Percentiles rank a stretch among this genome's conserved stretches.
These are phyloP conservation scores for Trachymyrmex cornetzi DNA, from an alignment of 1,140 invertebrate species.

Conservation along the genomic window DNA sequence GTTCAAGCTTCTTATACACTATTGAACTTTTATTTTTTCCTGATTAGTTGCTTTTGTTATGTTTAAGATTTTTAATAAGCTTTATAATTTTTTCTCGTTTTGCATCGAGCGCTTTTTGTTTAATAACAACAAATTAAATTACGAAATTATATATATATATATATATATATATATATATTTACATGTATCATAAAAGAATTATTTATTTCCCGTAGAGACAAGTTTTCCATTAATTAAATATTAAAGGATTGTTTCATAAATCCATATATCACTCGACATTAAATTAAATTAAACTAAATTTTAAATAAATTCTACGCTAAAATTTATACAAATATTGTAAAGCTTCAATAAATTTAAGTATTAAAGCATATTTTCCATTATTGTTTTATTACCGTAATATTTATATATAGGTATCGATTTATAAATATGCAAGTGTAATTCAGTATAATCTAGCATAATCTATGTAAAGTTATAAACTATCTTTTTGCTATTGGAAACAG, in stretches of 20 bases:
- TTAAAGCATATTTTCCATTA: not conserved
- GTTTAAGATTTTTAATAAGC: not conserved
- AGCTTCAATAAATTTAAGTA: slow-evolving; percentile 3
- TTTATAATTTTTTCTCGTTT: not conserved
- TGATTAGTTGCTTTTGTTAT: not conserved
- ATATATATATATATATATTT: not conserved
- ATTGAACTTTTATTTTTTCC: not conserved
- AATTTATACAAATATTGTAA: slow-evolving; percentile 4
- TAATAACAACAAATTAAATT: not conserved
- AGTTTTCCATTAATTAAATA: not conserved
- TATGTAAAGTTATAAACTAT: not conserved
- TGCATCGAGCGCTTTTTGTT: not conserved
- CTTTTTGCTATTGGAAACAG: not conserved
- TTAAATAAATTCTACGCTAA: not conserved
- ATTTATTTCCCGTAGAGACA: not conserved
- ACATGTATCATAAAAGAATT: not conserved
- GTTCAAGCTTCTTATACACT: not conserved
- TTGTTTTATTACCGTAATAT: not conserved
- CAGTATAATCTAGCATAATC: not conserved
- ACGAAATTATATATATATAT: not conserved
- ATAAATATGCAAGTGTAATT: not conserved
- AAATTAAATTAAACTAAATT: slow-evolving; percentile 9
- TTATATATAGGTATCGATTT: not conserved
- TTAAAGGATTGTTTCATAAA: not conserved
- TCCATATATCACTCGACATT: not conserved